Evolutionary conservation across 2,113 vertebrate genomes (phyloP), one percentile per base, ranked within the genome.

Genomic region (Lamprologus ornatipinnis): DNA sequence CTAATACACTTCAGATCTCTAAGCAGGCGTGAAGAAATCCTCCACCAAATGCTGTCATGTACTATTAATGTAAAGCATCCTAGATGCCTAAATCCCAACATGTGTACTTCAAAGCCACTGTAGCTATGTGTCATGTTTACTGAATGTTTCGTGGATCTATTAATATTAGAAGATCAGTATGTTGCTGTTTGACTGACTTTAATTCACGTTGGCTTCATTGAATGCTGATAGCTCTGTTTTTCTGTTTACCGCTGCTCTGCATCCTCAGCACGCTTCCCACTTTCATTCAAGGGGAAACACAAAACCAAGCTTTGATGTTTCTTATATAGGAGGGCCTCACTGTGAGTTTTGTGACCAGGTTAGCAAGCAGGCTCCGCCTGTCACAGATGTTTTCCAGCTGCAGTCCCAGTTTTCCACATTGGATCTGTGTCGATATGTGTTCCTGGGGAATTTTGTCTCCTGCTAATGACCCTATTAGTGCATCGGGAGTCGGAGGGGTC

Each of bases 381-480:
- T 12, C 88, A 9, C 81, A 94, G 89, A 86, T 88, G 90, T 68
- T 88, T 68, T 45, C 82, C 81, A 84, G 84, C 85, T 89, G 14
- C 58, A 83, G 82, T 31, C 53, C 82, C 45, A 33, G 3, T 89
- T 91, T 83, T 42, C 26, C 42, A 23, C 79, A 6, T 83, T 55
- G 9, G n/a, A 14, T 21, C 6, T 75, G 37, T n/a, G 51, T 42
- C 9, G 14, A 88, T 47, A 47, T 35, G 17, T 11, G 80, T 87
- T 89, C 60, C 35, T 37, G 21, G 79, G 42, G 82, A 90, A 83
- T 82, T 75, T 57, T 31, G 81, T 81, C 85, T 88, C 87, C n/a
- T 0, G 70, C 65, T 93, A 95, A 95, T 90, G 91, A 91, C 82
- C 84, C 93, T 87, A 91, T 95, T 94, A 93, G 88, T 92, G 68